Conservation (phyloP, 2,113 vertebrate genomes). For the Merops nubicus region DNA sequence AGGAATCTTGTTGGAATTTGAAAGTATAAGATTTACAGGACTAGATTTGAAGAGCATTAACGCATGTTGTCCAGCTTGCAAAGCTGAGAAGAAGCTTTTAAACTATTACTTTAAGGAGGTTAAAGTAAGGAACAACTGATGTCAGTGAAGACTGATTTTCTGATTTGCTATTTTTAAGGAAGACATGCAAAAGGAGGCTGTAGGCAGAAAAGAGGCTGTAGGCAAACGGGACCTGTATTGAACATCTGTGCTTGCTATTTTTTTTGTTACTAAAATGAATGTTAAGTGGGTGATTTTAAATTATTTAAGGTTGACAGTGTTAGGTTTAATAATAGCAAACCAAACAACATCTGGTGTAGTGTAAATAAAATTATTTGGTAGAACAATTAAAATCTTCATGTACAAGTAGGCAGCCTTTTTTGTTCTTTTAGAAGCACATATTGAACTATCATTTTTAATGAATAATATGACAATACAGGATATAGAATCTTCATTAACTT, state of each 20-base stretch:
- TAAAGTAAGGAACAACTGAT: neutral
- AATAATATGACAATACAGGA: neutral
- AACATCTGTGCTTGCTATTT: constrained; percentile 3
- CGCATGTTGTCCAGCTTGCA: neutral
- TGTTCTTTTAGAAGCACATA: neutral
- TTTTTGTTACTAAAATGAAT: neutral
- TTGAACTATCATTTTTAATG: neutral
- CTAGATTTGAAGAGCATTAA: neutral
- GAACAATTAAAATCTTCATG: neutral
- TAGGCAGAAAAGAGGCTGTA: neutral
- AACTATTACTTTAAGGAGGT: neutral
- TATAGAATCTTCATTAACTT: neutral
- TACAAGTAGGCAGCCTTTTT: neutral
- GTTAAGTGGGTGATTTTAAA: constrained; percentile 4
- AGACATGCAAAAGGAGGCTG: neutral
- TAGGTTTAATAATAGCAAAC: constrained; percentile 1
- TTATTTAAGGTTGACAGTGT: neutral
- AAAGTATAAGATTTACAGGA: neutral
- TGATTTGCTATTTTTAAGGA: neutral
- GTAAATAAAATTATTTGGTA: neutral
- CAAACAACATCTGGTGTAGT: constrained; percentile 5
- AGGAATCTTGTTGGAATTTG: neutral
- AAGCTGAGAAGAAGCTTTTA: neutral
- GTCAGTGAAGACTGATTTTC: neutral
- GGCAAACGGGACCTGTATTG: neutral